phyloP scores from a whole-genome alignment of 2,888 invertebrate species.

The Cerastis leucographa region DNA sequence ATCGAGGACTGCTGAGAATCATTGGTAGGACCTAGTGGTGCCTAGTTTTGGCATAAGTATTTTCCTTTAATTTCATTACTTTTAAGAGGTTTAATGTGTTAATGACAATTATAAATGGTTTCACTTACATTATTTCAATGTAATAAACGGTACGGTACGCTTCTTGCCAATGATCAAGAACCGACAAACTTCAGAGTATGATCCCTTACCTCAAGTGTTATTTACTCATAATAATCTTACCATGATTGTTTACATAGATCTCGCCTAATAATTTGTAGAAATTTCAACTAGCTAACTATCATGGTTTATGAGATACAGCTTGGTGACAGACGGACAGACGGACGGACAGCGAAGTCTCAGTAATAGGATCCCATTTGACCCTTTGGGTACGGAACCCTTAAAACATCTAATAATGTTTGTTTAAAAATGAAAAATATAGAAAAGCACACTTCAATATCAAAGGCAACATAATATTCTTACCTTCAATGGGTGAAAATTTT shows the following conservation, averaged over 20 bases:
- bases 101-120: background rate
- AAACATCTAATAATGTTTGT: too few species aligned
- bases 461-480: background rate
- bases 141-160: background rate
- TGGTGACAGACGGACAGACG: too few species aligned
- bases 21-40: background rate
- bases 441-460: background rate
- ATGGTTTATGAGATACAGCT: too few species aligned
- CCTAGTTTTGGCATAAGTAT: background rate
- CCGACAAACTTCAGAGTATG: background rate
- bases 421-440: background rate
- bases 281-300: too few species aligned
- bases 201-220: background rate
- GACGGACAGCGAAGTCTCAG: too few species aligned
- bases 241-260: background rate
- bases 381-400: too few species aligned
- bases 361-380: too few species aligned
- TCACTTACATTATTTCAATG: background rate
- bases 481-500: constrained; percentile 9
- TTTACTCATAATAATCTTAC: background rate
- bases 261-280: too few species aligned
- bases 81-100: background rate
- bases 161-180: background rate
- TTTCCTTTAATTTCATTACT: background rate
- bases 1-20: background rate